A percentile compares a stretch with the other conserved stretches of the same genome.
Conservation (phyloP, 2,888 invertebrate genomes). For the Drosophila parthenogenetica region DNA sequence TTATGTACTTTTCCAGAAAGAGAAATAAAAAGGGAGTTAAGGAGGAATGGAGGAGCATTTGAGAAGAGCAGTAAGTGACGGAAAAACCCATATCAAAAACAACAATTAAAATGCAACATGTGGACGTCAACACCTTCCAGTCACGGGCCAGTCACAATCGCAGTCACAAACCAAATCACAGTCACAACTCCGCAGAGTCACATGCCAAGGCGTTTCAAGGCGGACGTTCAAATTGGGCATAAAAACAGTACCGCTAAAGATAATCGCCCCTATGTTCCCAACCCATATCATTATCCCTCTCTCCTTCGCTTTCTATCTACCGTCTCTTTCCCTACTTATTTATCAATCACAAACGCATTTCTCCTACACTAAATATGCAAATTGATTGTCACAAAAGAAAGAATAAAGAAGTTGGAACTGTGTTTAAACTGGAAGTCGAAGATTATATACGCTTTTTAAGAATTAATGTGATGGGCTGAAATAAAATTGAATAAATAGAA, state of each 20-base stretch:
- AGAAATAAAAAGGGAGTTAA: constrained; percentile 22
- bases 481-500: not conserved
- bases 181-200: constrained; percentile 35
- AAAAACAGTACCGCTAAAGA: constrained; percentile 72
- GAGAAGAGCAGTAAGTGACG: constrained; percentile 2
- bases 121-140: constrained; percentile 76
- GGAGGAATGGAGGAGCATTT: too few species aligned
- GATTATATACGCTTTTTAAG: not conserved
- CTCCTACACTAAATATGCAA: constrained; percentile 70
- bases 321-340: constrained; percentile 10
- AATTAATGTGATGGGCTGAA: not conserved
- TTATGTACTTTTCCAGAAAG: constrained; percentile 65
- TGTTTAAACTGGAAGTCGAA: not conserved
- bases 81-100: constrained; percentile 67
- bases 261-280: constrained; percentile 59
- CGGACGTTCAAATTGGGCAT: constrained; percentile 78
- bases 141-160: constrained; percentile 48
- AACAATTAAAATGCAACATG: constrained; percentile 79
- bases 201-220: constrained; percentile 75
- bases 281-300: constrained; percentile 17
- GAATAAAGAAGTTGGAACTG: constrained; percentile 15
- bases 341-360: constrained; percentile 74
- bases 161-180: constrained; percentile 12
- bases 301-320: constrained; percentile 10
- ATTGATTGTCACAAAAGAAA: constrained; percentile 53